Evolutionary conservation across 2,888 invertebrate genomes (phyloP).

Genomic region (Ochropleura leucogaster): DNA sequence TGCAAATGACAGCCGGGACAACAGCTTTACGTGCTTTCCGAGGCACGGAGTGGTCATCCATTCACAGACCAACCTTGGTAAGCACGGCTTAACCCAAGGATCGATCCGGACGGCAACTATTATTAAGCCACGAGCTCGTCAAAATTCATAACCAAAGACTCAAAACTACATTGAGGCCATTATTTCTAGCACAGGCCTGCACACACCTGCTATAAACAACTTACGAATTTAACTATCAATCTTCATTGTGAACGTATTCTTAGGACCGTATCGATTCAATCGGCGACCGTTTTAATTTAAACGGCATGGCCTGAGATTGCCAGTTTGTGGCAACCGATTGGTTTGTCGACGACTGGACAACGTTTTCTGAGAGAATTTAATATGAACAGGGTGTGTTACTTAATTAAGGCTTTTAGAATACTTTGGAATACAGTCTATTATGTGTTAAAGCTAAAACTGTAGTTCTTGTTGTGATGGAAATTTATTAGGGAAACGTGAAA

Average conservation of each 20-base stretch:
- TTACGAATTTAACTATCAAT: background rate
- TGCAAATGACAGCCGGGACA: no score
- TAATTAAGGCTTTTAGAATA: slow-evolving; percentile 29
- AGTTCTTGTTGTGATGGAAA: background rate
- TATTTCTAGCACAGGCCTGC: no score
- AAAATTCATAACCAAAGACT: no score
- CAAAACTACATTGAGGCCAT: no score
- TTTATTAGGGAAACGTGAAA: no score
- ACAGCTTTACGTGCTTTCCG: no score
- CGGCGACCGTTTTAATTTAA: slow-evolving; percentile 63
- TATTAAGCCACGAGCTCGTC: no score
- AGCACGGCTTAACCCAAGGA: no score
- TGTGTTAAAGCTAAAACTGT: background rate
- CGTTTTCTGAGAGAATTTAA: slow-evolving; percentile 50
- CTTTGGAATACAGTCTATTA: slow-evolving; percentile 8
- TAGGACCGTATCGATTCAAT: slow-evolving; percentile 52
- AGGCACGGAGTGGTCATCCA: no score
- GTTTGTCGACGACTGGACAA: slow-evolving; percentile 43
- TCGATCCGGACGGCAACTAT: no score
- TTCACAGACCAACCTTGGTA: no score
- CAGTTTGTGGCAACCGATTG: slow-evolving; percentile 58
- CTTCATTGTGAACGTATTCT: slow-evolving; percentile 46
- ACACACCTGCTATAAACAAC: background rate
- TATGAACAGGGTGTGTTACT: slow-evolving; percentile 45
- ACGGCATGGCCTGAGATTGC: slow-evolving; percentile 55